Base-by-base conservation (phyloP, 2,888 invertebrate species). In the Hydropsyche betteni region DNA sequence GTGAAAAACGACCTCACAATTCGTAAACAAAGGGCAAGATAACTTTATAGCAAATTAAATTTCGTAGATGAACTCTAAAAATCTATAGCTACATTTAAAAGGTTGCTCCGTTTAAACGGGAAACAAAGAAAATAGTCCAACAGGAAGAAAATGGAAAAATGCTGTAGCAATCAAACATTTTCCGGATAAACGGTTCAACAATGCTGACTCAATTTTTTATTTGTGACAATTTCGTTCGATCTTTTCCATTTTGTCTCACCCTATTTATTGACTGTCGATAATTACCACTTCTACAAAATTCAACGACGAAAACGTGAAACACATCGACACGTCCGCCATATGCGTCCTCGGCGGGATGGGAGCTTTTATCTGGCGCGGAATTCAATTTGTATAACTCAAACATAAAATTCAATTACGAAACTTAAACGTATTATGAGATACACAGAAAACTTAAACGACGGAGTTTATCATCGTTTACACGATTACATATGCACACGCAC, bases 401-500 rank as follows among this genome's bases (percentile, higher is more conserved):
- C 72, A 72, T 72, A 72, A 72, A 72, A 72, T 72, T 72, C 36
- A 72, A 72, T 72, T 72, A 72, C 55, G 58, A 61, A 72, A 61
- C 55, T 58, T 58, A 44, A 72, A 72, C 50, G 38, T 58, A 72
- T 72, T 72, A 53, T 33, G 70, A 52, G 52, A 70, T 52, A 70
- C 50, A 52, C 70, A 70, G 70, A 70, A 70, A 70, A 70, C 70
- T 70, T 70, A 70, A 70, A 70, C 51, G 24, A 70, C 70, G 70
- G 14, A 53, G 52, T 53, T 33, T 70, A 70, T 51, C 70, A 69
- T 69, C 50, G 64, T 64, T 64, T 64, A n/a, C 36, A 36, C 34
- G 34, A 64, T 64, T 64, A 64, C 64, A 12, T 64, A 36, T 64
- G 64, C 64, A 64, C 16, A 16, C 55, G n/a, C 16, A 55, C 16